These are phyloP conservation scores for Eupithecia abbreviata DNA, from an alignment of 2,888 invertebrate genomes.

Conservation along the genomic window DNA sequence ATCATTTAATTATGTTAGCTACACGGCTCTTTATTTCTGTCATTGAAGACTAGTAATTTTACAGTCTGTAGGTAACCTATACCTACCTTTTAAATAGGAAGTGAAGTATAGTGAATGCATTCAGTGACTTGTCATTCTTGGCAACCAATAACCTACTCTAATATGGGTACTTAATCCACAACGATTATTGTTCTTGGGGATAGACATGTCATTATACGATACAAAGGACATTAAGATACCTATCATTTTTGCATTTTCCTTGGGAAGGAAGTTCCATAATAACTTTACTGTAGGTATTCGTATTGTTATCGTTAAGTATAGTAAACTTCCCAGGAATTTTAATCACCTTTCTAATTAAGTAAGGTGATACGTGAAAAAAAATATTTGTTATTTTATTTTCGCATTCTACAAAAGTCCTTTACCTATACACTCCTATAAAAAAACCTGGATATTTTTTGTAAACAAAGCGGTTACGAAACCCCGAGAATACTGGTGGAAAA, in stretches of 20 bases:
- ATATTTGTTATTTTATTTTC: too few species aligned
- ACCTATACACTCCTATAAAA: neutral
- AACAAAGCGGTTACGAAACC: too few species aligned
- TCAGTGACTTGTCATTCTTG: neutral
- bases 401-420: neutral
- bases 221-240: neutral
- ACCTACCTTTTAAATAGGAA: neutral
- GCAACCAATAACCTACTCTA: neutral
- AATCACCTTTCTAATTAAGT: neutral
- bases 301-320: neutral
- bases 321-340: neutral
- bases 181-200: neutral
- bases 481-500: too few species aligned
- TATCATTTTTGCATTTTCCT: neutral
- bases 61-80: neutral
- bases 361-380: neutral
- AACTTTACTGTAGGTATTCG: neutral
- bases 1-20: neutral
- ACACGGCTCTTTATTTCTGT: neutral
- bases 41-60: neutral
- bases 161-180: neutral
- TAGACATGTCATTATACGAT: constrained; percentile 4
- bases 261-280: neutral
- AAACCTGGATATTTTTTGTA: too few species aligned
- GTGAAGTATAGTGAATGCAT: neutral